Conservation (phyloP, 2,113 vertebrate species). For the Vimba vimba region DNA sequence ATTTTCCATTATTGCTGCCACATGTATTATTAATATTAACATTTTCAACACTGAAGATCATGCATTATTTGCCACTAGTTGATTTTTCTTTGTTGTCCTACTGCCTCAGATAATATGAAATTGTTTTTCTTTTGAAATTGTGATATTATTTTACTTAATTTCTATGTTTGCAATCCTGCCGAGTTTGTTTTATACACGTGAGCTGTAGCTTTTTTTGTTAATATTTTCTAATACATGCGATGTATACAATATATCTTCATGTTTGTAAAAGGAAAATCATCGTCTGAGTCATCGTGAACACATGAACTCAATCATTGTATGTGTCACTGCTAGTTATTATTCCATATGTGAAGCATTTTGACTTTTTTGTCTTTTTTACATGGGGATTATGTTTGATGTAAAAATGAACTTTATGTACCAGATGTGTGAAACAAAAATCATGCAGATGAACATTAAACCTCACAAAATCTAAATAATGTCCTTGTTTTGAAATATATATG, state of each 20-base stretch:
- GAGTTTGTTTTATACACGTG: constrained; percentile 67
- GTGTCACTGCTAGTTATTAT: constrained; percentile 55
- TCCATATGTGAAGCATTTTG: constrained; percentile 59
- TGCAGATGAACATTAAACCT: constrained; percentile 79
- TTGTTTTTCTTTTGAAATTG: constrained; percentile 52
- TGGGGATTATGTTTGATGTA: constrained; percentile 68
- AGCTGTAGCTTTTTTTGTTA: constrained; percentile 58
- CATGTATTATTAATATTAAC: constrained; percentile 38
- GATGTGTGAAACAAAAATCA: constrained; percentile 68
- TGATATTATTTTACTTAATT: constrained; percentile 56
- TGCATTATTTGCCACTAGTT: constrained; percentile 51
- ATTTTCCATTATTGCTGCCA: constrained; percentile 60
- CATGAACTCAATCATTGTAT: constrained; percentile 54
- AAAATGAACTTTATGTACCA: constrained; percentile 72
- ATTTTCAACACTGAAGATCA: constrained; percentile 49
- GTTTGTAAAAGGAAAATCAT: constrained; percentile 63
- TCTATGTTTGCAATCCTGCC: constrained; percentile 50
- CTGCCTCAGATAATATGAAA: constrained; percentile 1
- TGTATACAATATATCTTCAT: constrained; percentile 54
- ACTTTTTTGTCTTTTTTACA: constrained; percentile 56
- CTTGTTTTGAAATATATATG: not conserved
- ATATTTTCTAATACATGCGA: constrained; percentile 63
- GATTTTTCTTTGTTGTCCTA: constrained; percentile 10
- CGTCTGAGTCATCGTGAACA: constrained; percentile 50
- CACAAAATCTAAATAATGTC: constrained; percentile 65